Evolutionary conservation across 1,140 invertebrate species (phyloP).

Genomic region (Solenopsis fugax): DNA sequence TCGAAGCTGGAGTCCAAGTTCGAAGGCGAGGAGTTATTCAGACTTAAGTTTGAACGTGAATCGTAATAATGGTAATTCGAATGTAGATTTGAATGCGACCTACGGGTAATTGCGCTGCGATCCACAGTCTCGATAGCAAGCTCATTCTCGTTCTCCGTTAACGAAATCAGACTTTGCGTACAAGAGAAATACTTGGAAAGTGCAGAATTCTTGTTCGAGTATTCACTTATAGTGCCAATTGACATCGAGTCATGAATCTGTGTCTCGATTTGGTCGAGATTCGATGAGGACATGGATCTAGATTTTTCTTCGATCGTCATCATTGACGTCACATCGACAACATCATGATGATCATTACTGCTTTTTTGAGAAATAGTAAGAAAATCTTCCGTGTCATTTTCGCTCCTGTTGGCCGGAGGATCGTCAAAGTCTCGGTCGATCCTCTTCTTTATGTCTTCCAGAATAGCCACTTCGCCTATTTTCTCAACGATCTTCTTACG

Average conservation of each 20-base stretch:
- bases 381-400: constrained; percentile 49
- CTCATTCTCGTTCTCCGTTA: constrained; percentile 1
- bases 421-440: constrained; percentile 72
- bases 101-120: background rate
- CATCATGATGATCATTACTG: background rate
- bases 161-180: constrained; percentile 22
- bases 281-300: background rate
- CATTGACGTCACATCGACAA: background rate
- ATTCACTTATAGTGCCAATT: background rate
- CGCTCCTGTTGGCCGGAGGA: background rate
- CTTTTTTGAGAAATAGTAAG: background rate
- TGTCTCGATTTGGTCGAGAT: background rate
- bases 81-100: background rate
- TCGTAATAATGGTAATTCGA: constrained; percentile 12
- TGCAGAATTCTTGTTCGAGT: constrained; percentile 25
- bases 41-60: background rate
- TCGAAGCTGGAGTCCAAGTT: constrained; percentile 3
- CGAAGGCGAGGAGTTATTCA: background rate
- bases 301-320: background rate
- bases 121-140: background rate
- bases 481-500: constrained; percentile 13
- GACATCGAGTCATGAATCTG: constrained; percentile 11
- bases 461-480: constrained; percentile 54
- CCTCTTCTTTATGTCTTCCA: constrained; percentile 70
- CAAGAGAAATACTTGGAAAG: constrained; percentile 47